Base-by-base conservation (phyloP, 2,888 invertebrate species). In the Rhyacophila evoluta region DNA sequence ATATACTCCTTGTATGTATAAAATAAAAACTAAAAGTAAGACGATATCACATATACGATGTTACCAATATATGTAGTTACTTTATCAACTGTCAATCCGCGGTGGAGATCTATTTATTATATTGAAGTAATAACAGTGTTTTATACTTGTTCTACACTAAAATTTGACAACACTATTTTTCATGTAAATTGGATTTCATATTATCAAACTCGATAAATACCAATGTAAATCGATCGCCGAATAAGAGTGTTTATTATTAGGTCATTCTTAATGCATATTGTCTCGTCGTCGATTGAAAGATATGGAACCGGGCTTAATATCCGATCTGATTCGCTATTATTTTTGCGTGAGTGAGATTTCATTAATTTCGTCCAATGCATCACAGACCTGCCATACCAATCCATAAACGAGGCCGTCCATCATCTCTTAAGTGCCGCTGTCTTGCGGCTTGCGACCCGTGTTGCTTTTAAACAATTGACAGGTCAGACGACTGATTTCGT, bases 291-390 rank as follows among this genome's bases (percentile, higher is more conserved):
- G 55, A 55, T 55, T 55, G 55, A 19, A 12, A 55, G 25, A 55
- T 55, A 19, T 55, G 55, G 55, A n/a, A 19, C 25, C 25, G 55
- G 6, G 19, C 6, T 10, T 19, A 19, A 19, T 19, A 8, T 19
- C 8, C 8, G 55, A 55, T 33, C 29, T 25, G 55, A 55, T 55
- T 19, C 55, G 55, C 10, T 55, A 19, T 55, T 55, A 55, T 25
- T 55, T 55, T 55, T 55, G 55, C 55, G 55, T 55, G 25, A 55
- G 55, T 55, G 15, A 55, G 55, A 19, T 55, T 55, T 55, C 55
- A 25, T 55, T 19, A 19, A 19, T 55, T 55, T 55, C 10, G 19
- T 19, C 55, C 55, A 25, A 19, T 55, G 19, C 55, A 55, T 55
- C 55, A 55, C 19, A 15, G 1, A 19, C 19, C 55, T 55, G 55